Evolutionary conservation across 2,888 invertebrate species (phyloP).

Genomic region (Trichopoda pennipes): DNA sequence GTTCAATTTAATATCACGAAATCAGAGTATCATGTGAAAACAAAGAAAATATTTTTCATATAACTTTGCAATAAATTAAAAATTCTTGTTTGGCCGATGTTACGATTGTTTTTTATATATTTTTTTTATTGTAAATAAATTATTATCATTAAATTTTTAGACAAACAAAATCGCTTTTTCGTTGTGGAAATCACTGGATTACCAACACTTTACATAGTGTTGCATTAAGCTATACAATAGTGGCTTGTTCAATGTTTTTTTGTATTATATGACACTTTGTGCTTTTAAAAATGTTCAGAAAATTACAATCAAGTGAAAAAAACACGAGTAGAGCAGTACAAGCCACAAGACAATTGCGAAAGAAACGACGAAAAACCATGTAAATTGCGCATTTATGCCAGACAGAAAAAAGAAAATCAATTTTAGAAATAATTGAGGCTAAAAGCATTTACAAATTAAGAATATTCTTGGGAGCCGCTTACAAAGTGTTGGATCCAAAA

Average conservation of each 20-base stretch:
- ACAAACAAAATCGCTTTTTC: too few relatives aligned
- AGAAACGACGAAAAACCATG: slow-evolving; percentile 68
- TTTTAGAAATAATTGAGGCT: slow-evolving; percentile 58
- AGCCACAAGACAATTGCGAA: slow-evolving; percentile 69
- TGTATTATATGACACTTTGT: slow-evolving; percentile 64
- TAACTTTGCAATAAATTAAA: too few relatives aligned
- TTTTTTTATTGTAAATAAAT: too few relatives aligned
- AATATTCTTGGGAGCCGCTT: slow-evolving; percentile 51
- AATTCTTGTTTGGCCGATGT: too few relatives aligned
- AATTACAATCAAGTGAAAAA: slow-evolving; percentile 67
- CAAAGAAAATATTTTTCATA: too few relatives aligned
- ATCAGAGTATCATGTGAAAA: too few relatives aligned
- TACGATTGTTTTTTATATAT: too few relatives aligned
- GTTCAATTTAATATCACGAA: too few relatives aligned
- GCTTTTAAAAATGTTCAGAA: slow-evolving; percentile 68
- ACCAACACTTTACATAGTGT: slow-evolving; percentile 37
- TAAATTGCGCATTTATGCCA: slow-evolving; percentile 68
- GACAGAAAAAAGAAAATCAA: slow-evolving; percentile 60
- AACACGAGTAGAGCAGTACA: slow-evolving; percentile 68
- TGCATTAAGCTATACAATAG: slow-evolving; percentile 50
- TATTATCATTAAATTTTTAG: too few relatives aligned
- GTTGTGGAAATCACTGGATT: neutral
- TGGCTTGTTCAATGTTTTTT: slow-evolving; percentile 59
- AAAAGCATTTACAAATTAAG: slow-evolving; percentile 53
- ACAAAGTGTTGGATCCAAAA: slow-evolving; percentile 43